These are phyloP conservation scores for Brachionus paranguensis DNA, from an alignment of 1,140 invertebrate species.

Conservation along the genomic window DNA sequence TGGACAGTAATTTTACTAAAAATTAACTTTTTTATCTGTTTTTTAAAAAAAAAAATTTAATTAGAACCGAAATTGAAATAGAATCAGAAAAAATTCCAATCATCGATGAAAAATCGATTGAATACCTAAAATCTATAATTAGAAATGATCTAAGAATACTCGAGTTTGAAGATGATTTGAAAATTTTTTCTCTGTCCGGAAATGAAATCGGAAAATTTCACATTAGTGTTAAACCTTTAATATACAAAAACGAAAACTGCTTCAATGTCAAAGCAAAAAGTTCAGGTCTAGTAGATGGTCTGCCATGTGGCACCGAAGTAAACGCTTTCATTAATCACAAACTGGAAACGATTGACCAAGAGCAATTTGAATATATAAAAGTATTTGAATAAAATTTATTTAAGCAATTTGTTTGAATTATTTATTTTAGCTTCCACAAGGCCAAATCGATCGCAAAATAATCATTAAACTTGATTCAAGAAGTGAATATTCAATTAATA, in stretches of 20 bases:
- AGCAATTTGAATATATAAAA: slow-evolving; percentile 56
- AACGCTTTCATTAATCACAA: slow-evolving; percentile 50
- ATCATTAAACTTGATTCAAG: not conserved
- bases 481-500: not conserved
- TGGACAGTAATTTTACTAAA: not conserved
- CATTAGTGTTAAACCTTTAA: slow-evolving; percentile 47
- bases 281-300: slow-evolving; percentile 52
- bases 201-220: slow-evolving; percentile 53
- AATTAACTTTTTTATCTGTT: not conserved
- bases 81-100: slow-evolving; percentile 43
- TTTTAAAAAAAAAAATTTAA: not conserved
- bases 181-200: slow-evolving; percentile 52
- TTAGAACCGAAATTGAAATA: not conserved
- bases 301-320: slow-evolving; percentile 54
- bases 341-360: slow-evolving; percentile 53
- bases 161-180: slow-evolving; percentile 52
- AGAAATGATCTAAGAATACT: slow-evolving; percentile 50
- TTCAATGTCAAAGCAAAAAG: slow-evolving; percentile 55
- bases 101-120: slow-evolving; percentile 43
- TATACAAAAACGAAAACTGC: slow-evolving; percentile 45
- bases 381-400: slow-evolving; percentile 41
- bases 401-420: too few species aligned
- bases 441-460: not conserved
- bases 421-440: not conserved
- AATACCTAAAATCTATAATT: slow-evolving; percentile 44